These are phyloP conservation scores for Steatornis caripensis DNA, from an alignment of 2,113 vertebrate species.

Conservation along the genomic window DNA sequence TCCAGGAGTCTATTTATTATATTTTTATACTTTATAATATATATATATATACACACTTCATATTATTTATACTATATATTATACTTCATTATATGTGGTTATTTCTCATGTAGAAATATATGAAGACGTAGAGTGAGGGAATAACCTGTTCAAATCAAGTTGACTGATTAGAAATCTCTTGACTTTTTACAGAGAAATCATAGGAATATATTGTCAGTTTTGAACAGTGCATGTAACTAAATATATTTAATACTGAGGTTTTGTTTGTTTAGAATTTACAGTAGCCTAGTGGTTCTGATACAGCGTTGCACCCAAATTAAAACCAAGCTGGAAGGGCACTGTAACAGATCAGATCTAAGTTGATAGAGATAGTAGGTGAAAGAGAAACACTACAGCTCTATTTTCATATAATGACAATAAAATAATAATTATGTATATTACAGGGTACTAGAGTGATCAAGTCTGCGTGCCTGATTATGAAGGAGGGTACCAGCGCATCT, in stretches of 20 bases:
- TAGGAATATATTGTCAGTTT: neutral
- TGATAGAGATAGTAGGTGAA: neutral
- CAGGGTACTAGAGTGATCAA: neutral
- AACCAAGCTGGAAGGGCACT: neutral
- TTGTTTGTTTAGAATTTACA: neutral
- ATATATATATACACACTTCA: no score
- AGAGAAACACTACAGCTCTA: neutral
- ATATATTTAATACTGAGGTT: neutral
- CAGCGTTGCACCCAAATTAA: neutral
- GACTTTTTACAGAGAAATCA: neutral
- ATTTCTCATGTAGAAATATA: neutral
- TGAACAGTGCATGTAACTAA: neutral
- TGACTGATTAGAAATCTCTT: neutral
- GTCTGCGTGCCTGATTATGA: neutral
- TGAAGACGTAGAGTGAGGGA: neutral
- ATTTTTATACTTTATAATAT: no score
- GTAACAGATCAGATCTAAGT: neutral
- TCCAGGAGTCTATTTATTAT: neutral
- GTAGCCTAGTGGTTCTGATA: neutral
- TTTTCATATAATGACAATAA: neutral
- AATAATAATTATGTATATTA: neutral
- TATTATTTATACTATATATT: no score
- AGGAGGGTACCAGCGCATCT: neutral
- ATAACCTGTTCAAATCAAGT: neutral
- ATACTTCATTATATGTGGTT: accelerated